phyloP scores from a whole-genome alignment of 2,888 invertebrate species.

The Dasypogon diadema region DNA sequence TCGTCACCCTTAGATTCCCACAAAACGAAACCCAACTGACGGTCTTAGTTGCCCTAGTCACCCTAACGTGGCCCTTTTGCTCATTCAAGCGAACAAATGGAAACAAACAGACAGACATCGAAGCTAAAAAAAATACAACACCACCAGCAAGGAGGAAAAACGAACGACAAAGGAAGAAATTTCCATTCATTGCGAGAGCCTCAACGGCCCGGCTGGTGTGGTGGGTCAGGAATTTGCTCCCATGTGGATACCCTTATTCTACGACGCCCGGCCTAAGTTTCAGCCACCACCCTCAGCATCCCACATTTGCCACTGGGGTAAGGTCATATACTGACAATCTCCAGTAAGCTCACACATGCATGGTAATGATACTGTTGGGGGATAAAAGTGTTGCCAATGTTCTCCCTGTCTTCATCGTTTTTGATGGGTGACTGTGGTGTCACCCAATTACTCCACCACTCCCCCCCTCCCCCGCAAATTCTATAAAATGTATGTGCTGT shows the following conservation, averaged over 20 bases:
- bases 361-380: slow-evolving; percentile 24
- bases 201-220: slow-evolving; percentile 55
- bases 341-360: slow-evolving; percentile 44
- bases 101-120: slow-evolving; percentile 50
- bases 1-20: background rate
- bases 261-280: slow-evolving; percentile 17
- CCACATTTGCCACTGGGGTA: background rate
- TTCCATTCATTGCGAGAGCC: slow-evolving; percentile 54
- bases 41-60: slow-evolving; percentile 43
- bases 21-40: background rate
- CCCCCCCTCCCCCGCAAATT: background rate
- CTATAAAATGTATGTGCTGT: background rate
- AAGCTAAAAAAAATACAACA: slow-evolving; percentile 17
- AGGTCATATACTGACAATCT: slow-evolving; percentile 41
- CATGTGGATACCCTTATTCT: slow-evolving; percentile 35
- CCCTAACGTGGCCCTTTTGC: slow-evolving; percentile 35
- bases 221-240: slow-evolving; percentile 57
- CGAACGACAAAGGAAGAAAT: slow-evolving; percentile 51
- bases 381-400: slow-evolving; percentile 6
- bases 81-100: slow-evolving; percentile 46
- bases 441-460: background rate
- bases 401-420: background rate
- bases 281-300: background rate
- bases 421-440: background rate
- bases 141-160: slow-evolving; percentile 6